phyloP scores from a whole-genome alignment of 2,888 invertebrate genomes.

The Andrena bucephala region DNA sequence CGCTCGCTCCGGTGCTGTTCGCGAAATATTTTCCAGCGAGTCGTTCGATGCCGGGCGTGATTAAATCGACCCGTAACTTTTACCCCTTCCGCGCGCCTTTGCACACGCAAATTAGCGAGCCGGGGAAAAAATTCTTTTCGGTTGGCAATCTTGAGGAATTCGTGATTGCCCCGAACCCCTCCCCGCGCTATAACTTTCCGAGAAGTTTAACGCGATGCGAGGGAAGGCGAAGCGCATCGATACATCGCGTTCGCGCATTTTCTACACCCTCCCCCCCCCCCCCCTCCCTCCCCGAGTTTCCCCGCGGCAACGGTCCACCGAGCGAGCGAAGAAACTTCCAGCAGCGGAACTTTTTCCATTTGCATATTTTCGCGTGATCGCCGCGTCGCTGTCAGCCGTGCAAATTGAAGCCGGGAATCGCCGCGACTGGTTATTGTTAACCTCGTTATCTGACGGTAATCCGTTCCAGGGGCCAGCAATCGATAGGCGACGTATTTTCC shows the following conservation, averaged over 20 bases:
- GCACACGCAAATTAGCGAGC: background rate
- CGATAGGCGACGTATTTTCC: slow-evolving; percentile 68
- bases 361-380: slow-evolving; percentile 40
- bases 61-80: background rate
- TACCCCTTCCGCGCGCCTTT: background rate
- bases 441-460: slow-evolving; percentile 68
- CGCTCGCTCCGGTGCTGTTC: background rate
- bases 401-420: slow-evolving; percentile 42
- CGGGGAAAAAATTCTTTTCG: background rate
- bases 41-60: background rate
- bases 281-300: background rate
- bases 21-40: background rate
- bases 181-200: background rate
- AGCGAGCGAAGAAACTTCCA: slow-evolving; percentile 17
- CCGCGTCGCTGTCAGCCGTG: slow-evolving; percentile 28
- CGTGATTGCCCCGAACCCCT: background rate
- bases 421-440: slow-evolving; percentile 62
- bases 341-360: slow-evolving; percentile 45
- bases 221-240: background rate
- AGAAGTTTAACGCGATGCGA: background rate
- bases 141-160: background rate
- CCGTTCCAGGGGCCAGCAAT: slow-evolving; percentile 69
- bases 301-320: background rate
- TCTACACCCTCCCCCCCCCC: too few relatives aligned
- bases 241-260: slow-evolving; percentile 14